These are phyloP conservation scores for Icerya purchasi DNA, from an alignment of 2,888 invertebrate species.

Conservation along the genomic window DNA sequence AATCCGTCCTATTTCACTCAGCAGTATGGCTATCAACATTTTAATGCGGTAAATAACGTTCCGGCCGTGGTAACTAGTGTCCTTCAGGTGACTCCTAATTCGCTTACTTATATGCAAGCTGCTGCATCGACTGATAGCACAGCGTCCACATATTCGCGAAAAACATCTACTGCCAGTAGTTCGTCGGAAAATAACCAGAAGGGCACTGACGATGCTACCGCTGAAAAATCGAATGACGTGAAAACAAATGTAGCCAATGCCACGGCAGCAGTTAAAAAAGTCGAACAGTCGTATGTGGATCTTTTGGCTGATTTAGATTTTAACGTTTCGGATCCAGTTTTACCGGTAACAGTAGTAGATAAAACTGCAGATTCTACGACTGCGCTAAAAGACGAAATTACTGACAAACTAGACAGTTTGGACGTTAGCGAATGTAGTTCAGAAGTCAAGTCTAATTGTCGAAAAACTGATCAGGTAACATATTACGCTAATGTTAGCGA, in stretches of 20 bases:
- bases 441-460: too few species aligned
- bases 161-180: background rate
- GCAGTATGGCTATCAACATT: slow-evolving; percentile 30
- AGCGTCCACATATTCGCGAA: background rate
- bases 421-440: background rate
- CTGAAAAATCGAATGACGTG: slow-evolving; percentile 5
- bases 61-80: background rate
- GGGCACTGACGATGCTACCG: background rate
- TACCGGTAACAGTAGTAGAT: slow-evolving; percentile 26
- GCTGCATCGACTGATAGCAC: background rate
- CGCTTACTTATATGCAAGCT: slow-evolving; percentile 25
- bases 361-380: background rate
- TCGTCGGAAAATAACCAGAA: background rate
- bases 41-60: slow-evolving; percentile 17
- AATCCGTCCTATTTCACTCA: too few species aligned
- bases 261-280: slow-evolving; percentile 9
- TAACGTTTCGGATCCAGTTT: slow-evolving; percentile 40
- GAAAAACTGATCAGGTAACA: too few species aligned
- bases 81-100: slow-evolving; percentile 21
- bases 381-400: too few species aligned
- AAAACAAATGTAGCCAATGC: slow-evolving; percentile 16
- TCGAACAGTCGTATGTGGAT: slow-evolving; percentile 35
- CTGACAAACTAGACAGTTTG: slow-evolving; percentile 4
- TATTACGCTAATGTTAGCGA: too few species aligned
- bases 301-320: slow-evolving; percentile 56